Conservation (phyloP, 2,797 vertebrate species). For the Peromyscus melanophrys region DNA sequence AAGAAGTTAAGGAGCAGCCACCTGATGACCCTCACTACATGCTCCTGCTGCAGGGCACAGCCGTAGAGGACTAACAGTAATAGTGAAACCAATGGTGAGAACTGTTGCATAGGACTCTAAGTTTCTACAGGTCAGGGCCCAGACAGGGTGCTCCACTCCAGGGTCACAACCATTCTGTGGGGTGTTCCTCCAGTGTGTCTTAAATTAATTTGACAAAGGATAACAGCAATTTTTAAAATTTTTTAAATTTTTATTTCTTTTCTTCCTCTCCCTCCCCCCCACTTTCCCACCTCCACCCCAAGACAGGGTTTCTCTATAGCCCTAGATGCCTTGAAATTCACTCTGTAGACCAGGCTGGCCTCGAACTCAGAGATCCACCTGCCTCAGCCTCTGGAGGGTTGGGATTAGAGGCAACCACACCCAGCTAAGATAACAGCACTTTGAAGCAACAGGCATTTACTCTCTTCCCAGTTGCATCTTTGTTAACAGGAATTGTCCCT, state of each 20-base stretch:
- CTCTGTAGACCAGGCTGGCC: neutral
- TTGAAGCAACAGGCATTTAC: neutral
- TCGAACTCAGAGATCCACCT: neutral
- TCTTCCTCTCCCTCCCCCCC: neutral
- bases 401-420: neutral
- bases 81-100: neutral
- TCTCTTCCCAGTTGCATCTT: neutral
- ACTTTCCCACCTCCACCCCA: no score
- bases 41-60: neutral
- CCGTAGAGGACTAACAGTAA: no score
- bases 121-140: no score
- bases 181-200: neutral
- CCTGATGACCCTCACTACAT: accelerated
- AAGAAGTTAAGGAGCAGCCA: neutral
- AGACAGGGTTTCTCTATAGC: neutral
- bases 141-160: accelerated
- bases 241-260: neutral
- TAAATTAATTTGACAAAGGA: neutral
- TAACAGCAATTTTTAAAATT: neutral
- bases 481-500: neutral
- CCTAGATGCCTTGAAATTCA: neutral
- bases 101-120: neutral
- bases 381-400: neutral
- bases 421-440: neutral
- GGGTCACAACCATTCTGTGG: neutral